Conservation (phyloP, 2,888 invertebrate species). For the Acleris emargana region DNA sequence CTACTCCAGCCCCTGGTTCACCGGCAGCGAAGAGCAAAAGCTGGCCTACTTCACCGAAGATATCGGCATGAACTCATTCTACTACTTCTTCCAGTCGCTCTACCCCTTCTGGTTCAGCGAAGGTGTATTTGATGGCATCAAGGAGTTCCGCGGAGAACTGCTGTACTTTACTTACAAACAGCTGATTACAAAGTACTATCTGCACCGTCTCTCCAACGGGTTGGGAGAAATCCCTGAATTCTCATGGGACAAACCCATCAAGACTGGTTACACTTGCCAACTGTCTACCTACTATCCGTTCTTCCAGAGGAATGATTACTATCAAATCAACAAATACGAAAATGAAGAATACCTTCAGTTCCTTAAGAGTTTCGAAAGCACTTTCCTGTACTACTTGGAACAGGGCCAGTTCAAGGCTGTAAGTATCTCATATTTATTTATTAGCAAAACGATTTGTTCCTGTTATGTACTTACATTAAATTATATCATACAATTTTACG, state of each 20-base stretch:
- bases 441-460: neutral
- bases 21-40: conserved; percentile 82
- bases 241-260: conserved; percentile 82
- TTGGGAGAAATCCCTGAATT: conserved; percentile 84
- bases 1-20: conserved; percentile 81
- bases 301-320: conserved; percentile 84
- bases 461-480: conserved; percentile 31
- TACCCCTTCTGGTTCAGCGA: conserved; percentile 85
- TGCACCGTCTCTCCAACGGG: conserved; percentile 87
- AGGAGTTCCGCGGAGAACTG: conserved; percentile 85
- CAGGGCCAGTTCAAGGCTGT: conserved; percentile 85
- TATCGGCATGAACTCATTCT: conserved; percentile 86
- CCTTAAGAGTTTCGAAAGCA: conserved; percentile 84
- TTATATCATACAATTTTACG: conserved; percentile 20
- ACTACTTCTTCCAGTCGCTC: conserved; percentile 85
- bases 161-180: conserved; percentile 88
- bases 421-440: conserved; percentile 51
- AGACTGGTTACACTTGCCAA: conserved; percentile 62
- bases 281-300: conserved; percentile 67
- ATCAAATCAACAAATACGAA: conserved; percentile 80
- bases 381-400: conserved; percentile 75
- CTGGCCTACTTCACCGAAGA: conserved; percentile 89
- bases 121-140: conserved; percentile 71
- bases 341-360: conserved; percentile 76
- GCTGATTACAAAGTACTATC: conserved; percentile 86